Evolutionary conservation across 2,888 invertebrate genomes (phyloP).

Genomic region (Torymus aiolomorphi): DNA sequence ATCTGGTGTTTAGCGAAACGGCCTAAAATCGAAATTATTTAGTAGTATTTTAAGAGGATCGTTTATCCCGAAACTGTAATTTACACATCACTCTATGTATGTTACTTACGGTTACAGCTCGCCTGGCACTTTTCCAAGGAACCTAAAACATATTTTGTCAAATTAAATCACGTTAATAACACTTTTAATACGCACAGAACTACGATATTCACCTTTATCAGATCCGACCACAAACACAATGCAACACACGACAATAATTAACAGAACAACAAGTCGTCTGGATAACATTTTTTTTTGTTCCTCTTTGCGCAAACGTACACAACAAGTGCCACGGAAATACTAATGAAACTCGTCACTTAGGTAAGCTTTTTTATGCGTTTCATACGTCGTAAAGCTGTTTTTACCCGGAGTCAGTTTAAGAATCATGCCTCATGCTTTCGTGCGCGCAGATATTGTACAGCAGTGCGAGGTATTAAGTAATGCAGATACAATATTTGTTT

Average conservation of each 20-base stretch:
- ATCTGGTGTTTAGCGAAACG: constrained; percentile 17
- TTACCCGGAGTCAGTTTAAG: not conserved
- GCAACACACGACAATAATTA: constrained; percentile 1
- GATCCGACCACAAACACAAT: not conserved
- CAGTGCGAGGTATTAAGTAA: too few species aligned
- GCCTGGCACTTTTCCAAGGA: constrained; percentile 4
- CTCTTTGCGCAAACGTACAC: too few species aligned
- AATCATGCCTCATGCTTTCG: not conserved
- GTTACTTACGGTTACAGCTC: constrained; percentile 26
- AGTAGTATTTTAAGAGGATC: too few species aligned
- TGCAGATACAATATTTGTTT: too few species aligned
- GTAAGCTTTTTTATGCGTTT: not conserved
- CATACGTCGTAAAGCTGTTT: constrained; percentile 12
- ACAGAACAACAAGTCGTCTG: not conserved
- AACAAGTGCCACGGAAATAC: not conserved
- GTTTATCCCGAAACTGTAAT: not conserved
- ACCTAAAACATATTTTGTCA: not conserved
- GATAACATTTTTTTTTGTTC: constrained; percentile 19
- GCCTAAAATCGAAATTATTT: not conserved
- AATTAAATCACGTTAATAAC: not conserved
- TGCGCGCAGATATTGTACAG: not conserved
- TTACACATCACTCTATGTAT: not conserved
- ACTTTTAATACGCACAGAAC: not conserved
- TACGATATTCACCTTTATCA: constrained; percentile 9
- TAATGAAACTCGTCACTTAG: constrained; percentile 6